These are phyloP conservation scores for Pangasius sanitwongsei DNA, from an alignment of 2,797 vertebrate species.

Conservation along the genomic window DNA sequence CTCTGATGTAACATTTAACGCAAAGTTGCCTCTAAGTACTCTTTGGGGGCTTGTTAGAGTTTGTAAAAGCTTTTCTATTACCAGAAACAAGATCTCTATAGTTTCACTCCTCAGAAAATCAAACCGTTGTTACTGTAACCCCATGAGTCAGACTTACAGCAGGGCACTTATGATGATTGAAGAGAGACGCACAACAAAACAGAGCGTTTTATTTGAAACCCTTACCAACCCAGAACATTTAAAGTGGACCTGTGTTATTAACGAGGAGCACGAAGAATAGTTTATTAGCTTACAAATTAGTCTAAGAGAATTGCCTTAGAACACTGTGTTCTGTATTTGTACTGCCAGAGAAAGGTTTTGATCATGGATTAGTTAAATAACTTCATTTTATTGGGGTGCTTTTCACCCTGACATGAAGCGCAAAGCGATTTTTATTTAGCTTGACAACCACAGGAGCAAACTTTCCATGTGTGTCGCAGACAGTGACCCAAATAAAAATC, in stretches of 20 bases:
- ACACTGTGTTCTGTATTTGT: not conserved
- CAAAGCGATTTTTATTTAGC: not conserved
- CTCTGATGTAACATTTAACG: slow-evolving; percentile 31
- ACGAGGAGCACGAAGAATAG: not conserved
- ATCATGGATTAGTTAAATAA: not conserved
- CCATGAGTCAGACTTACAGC: not conserved
- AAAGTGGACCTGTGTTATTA: not conserved
- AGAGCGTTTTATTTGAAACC: not conserved
- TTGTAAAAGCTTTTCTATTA: slow-evolving; percentile 9
- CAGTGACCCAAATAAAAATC: slow-evolving; percentile 30
- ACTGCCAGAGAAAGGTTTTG: not conserved
- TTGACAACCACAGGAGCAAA: not conserved
- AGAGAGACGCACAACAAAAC: slow-evolving; percentile 11
- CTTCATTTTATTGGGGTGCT: not conserved
- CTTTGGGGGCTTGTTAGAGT: slow-evolving; percentile 17
- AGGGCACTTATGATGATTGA: slow-evolving; percentile 19
- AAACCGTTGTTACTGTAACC: not conserved
- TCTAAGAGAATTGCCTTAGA: not conserved
- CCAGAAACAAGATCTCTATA: not conserved
- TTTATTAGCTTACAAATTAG: not conserved
- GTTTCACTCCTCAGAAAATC: not conserved
- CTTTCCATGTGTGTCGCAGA: not conserved
- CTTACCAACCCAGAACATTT: not conserved
- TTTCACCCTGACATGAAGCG: not conserved
- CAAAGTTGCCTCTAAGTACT: slow-evolving; percentile 8